A percentile compares a stretch with the other conserved stretches of the same genome.
Conservation (phyloP, 1,140 invertebrate species). For the Calliphora vicina region DNA sequence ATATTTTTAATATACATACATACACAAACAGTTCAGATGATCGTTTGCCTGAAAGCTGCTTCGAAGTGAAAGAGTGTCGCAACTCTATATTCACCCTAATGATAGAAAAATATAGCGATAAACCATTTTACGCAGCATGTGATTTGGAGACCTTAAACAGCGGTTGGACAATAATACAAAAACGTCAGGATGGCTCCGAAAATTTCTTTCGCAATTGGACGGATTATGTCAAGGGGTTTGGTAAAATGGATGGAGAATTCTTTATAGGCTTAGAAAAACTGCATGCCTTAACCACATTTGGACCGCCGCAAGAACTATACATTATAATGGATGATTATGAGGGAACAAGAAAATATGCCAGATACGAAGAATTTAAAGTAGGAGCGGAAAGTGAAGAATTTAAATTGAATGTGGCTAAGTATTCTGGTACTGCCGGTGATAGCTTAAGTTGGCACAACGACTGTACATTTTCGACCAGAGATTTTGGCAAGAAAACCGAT, state of each 20-base stretch:
- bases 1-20: no score
- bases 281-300: neutral
- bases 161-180: conserved; percentile 66
- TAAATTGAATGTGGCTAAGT: neutral
- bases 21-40: no score
- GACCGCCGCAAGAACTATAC: conserved; percentile 39
- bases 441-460: neutral
- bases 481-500: neutral
- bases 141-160: neutral
- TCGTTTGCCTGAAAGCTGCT: no score
- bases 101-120: neutral
- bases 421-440: conserved; percentile 11
- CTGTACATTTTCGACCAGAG: neutral
- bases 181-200: conserved; percentile 68
- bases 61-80: neutral
- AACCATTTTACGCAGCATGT: neutral
- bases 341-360: neutral
- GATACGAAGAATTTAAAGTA: neutral
- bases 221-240: conserved; percentile 64
- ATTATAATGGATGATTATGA: conserved; percentile 65
- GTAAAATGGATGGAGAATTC: conserved; percentile 59
- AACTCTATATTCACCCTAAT: neutral
- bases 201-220: conserved; percentile 40
- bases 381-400: neutral
- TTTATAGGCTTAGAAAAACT: conserved; percentile 21